phyloP scores from a whole-genome alignment of 2,797 vertebrate species.

The Clarias platycephalus region DNA sequence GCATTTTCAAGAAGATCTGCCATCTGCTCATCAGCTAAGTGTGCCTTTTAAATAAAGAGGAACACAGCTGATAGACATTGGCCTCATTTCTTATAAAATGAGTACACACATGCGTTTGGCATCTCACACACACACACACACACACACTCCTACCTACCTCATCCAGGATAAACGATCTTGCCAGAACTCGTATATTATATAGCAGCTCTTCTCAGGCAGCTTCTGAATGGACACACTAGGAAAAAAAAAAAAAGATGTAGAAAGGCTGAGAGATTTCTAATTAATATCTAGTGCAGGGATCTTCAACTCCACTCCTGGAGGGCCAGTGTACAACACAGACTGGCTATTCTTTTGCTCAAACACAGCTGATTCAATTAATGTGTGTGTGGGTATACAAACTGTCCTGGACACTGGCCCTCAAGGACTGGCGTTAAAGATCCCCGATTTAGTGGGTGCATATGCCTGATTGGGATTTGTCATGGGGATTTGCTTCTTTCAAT shows the following conservation, averaged over 20 bases:
- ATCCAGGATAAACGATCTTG: slow-evolving; percentile 82
- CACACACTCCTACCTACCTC: slow-evolving; percentile 63
- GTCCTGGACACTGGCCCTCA: no score
- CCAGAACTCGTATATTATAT: slow-evolving; percentile 85
- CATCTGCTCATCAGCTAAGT: slow-evolving; percentile 69
- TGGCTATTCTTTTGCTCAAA: no score
- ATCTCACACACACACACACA: slow-evolving; percentile 8
- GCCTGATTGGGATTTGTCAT: no score
- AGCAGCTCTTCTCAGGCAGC: slow-evolving; percentile 77
- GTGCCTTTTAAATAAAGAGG: slow-evolving; percentile 53
- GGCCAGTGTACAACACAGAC: no score
- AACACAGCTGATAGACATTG: slow-evolving; percentile 42
- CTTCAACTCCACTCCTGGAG: neutral
- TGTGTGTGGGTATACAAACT: no score
- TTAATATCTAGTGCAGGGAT: neutral
- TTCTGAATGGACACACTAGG: slow-evolving; percentile 88
- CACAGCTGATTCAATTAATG: no score
- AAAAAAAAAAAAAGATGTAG: slow-evolving; percentile 37
- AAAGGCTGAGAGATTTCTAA: slow-evolving; percentile 37
- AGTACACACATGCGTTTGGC: neutral
- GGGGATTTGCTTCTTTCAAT: neutral
- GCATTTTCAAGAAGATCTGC: slow-evolving; percentile 40
- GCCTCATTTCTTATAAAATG: slow-evolving; percentile 31
- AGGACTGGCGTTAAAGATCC: no score
- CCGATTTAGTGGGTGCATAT: neutral